Percentiles rank a stretch among this genome's conserved stretches.
These are phyloP conservation scores for Abramis brama DNA, from an alignment of 2,113 vertebrate species.

Conservation along the genomic window DNA sequence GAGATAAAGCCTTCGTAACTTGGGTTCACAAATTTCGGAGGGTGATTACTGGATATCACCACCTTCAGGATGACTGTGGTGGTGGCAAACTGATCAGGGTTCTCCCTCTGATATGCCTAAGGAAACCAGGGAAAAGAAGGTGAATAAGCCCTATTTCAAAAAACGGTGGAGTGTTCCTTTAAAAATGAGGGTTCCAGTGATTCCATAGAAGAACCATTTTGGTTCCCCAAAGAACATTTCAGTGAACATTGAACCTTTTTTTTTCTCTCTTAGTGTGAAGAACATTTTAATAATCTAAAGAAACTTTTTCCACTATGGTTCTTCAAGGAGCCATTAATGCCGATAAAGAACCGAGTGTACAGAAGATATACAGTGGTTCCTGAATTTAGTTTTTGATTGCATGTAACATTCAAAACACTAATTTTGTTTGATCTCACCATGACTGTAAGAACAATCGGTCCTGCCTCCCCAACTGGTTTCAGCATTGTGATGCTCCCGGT, in stretches of 20 bases:
- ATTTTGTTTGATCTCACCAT: conserved; percentile 74
- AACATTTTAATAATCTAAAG: neutral
- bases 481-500: conserved; percentile 81
- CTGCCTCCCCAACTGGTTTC: conserved; percentile 56
- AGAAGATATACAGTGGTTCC: neutral
- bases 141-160: too few relatives aligned
- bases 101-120: conserved; percentile 78
- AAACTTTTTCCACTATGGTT: neutral
- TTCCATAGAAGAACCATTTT: neutral
- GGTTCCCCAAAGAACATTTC: neutral
- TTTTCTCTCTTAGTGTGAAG: neutral
- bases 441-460: conserved; percentile 69
- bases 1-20: conserved; percentile 64
- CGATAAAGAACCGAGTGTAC: neutral
- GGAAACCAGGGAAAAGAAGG: neutral
- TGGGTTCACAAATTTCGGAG: conserved; percentile 68
- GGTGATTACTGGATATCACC: conserved; percentile 61
- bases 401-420: neutral
- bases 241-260: neutral
- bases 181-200: too few relatives aligned
- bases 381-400: neutral
- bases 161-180: too few relatives aligned
- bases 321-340: neutral
- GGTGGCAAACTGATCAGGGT: conserved; percentile 69
- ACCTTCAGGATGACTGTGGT: conserved; percentile 74